These are phyloP conservation scores for Perizoma affinitatum DNA, from an alignment of 2,888 invertebrate species.

Conservation along the genomic window DNA sequence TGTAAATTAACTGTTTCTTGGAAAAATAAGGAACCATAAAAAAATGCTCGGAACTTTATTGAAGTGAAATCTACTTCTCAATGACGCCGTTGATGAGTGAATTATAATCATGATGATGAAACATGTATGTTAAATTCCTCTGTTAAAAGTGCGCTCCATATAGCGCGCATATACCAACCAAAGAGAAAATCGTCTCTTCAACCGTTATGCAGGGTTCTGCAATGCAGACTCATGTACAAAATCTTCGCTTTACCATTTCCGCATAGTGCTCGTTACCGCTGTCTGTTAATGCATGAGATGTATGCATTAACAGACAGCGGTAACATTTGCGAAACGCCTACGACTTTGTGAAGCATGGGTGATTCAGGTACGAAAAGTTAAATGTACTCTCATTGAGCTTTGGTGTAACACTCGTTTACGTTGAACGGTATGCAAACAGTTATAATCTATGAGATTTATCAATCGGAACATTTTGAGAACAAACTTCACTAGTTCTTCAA, in stretches of 20 bases:
- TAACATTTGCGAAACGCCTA: background rate
- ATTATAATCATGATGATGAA: too few relatives aligned
- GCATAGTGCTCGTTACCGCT: constrained; percentile 26
- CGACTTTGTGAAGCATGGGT: background rate
- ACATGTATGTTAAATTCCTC: too few relatives aligned
- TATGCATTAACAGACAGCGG: constrained; percentile 20
- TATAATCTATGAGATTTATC: background rate
- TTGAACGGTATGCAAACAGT: background rate
- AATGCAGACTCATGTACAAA: background rate
- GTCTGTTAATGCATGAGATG: constrained; percentile 35
- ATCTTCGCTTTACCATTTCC: constrained; percentile 15
- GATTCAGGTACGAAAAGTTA: constrained; percentile 3
- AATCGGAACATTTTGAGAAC: too few relatives aligned
- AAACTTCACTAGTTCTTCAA: too few relatives aligned
- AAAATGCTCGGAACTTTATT: constrained; percentile 9
- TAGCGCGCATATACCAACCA: background rate
- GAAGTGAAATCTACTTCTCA: constrained; percentile 2
- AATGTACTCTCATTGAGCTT: constrained; percentile 3
- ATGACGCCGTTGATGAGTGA: background rate
- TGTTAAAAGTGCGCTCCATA: too few relatives aligned
- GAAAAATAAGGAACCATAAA: background rate
- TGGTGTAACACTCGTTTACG: background rate
- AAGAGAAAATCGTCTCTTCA: background rate
- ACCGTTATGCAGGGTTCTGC: background rate
- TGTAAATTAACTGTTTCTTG: constrained; percentile 25